Conservation (phyloP, 2,797 vertebrate species). For the Hydrophis major region DNA sequence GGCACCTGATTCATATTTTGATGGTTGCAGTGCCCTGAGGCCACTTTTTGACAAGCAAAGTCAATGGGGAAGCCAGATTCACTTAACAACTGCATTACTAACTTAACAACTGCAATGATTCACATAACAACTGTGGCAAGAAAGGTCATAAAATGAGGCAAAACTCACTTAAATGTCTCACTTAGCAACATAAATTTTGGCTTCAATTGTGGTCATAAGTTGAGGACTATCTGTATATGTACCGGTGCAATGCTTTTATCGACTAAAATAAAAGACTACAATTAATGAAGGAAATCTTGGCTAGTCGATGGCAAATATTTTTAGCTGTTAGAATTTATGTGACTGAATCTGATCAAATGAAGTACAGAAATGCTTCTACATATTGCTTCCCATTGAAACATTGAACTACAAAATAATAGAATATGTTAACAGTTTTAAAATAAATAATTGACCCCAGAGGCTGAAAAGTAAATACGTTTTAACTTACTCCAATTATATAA, state of each 20-base stretch:
- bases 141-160: too few relatives aligned
- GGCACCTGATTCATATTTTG: too few relatives aligned
- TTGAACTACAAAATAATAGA: not conserved
- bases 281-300: not conserved
- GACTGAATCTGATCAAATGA: not conserved
- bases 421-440: not conserved
- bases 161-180: too few relatives aligned
- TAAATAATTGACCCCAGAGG: not conserved
- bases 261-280: not conserved
- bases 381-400: not conserved
- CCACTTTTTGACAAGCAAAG: too few relatives aligned
- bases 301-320: not conserved
- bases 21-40: too few relatives aligned
- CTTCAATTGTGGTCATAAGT: too few relatives aligned
- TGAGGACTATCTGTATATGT: not conserved
- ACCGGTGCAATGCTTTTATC: not conserved
- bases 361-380: not conserved
- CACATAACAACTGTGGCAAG: too few relatives aligned
- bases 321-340: not conserved
- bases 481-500: not conserved
- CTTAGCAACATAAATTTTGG: too few relatives aligned
- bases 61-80: too few relatives aligned
- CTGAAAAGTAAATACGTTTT: not conserved
- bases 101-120: too few relatives aligned
- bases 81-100: too few relatives aligned